Conservation (phyloP, 1,140 invertebrate species). For the Sminthurides bifidus region DNA sequence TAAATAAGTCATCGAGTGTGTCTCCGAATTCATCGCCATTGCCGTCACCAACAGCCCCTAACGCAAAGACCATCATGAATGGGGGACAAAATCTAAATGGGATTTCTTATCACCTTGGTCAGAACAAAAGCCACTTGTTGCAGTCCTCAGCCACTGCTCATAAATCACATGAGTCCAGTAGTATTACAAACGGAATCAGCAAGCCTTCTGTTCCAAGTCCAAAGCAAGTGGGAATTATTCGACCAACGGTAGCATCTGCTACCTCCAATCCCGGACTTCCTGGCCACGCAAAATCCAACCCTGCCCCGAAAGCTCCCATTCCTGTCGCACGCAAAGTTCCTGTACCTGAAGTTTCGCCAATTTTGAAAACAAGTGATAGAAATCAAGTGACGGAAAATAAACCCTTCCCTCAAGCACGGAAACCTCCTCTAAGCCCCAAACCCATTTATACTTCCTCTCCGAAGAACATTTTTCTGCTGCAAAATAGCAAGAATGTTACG, state of each 20-base stretch:
- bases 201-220: slow-evolving; percentile 9
- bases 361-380: slow-evolving; percentile 1
- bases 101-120: neutral
- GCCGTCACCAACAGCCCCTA: slow-evolving; percentile 9
- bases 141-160: neutral
- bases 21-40: slow-evolving; percentile 8
- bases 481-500: slow-evolving; percentile 1
- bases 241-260: slow-evolving; percentile 37
- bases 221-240: slow-evolving; percentile 48
- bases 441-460: slow-evolving; percentile 24
- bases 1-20: slow-evolving; percentile 19
- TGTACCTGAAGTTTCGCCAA: slow-evolving; percentile 7
- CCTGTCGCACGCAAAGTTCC: neutral
- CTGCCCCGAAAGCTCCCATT: neutral
- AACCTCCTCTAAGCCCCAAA: slow-evolving; percentile 30
- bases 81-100: neutral
- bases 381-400: too few relatives aligned
- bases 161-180: neutral
- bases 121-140: slow-evolving; percentile 6
- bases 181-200: neutral
- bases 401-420: slow-evolving; percentile 6
- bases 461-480: slow-evolving; percentile 2
- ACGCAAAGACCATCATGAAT: slow-evolving; percentile 1
- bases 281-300: too few relatives aligned
- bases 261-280: neutral